These are phyloP conservation scores for Dendrolimus pini DNA, from an alignment of 2,888 invertebrate species.

Conservation along the genomic window DNA sequence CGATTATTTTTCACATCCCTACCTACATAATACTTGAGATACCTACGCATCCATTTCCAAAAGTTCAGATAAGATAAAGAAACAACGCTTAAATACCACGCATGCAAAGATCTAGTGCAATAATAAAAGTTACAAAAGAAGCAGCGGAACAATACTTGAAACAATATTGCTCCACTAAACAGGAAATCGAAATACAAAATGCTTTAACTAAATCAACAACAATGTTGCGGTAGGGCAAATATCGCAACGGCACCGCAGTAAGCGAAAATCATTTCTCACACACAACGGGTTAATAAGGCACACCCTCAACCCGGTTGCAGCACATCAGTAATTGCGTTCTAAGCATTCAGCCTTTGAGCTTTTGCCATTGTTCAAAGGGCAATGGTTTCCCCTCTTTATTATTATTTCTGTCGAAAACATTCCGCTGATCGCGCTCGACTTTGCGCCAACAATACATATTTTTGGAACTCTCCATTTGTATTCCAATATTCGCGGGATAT, in stretches of 20 bases:
- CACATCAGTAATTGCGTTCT: slow-evolving; percentile 46
- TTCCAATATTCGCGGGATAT: slow-evolving; percentile 29
- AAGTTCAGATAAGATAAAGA: too few species aligned
- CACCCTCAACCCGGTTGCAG: slow-evolving; percentile 14
- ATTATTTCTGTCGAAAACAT: slow-evolving; percentile 50
- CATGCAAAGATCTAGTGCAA: too few species aligned
- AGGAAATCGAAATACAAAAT: neutral
- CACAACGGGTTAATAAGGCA: slow-evolving; percentile 16
- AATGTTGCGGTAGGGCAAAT: neutral
- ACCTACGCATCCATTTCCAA: too few species aligned
- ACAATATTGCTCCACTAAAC: too few species aligned
- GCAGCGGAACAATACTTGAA: too few species aligned
- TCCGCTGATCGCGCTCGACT: slow-evolving; percentile 20
- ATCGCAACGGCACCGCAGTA: neutral
- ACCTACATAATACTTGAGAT: neutral
- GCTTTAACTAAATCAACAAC: neutral
- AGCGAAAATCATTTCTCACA: neutral
- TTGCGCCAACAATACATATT: slow-evolving; percentile 33
- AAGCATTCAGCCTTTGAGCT: slow-evolving; percentile 43
- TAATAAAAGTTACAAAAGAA: too few species aligned
- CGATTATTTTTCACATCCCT: neutral
- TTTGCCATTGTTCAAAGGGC: slow-evolving; percentile 43
- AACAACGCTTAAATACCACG: too few species aligned
- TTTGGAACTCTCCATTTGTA: slow-evolving; percentile 32
- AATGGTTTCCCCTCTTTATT: slow-evolving; percentile 36